Conservation (phyloP, 2,797 vertebrate species). For the Micropoecilia bifurca region DNA sequence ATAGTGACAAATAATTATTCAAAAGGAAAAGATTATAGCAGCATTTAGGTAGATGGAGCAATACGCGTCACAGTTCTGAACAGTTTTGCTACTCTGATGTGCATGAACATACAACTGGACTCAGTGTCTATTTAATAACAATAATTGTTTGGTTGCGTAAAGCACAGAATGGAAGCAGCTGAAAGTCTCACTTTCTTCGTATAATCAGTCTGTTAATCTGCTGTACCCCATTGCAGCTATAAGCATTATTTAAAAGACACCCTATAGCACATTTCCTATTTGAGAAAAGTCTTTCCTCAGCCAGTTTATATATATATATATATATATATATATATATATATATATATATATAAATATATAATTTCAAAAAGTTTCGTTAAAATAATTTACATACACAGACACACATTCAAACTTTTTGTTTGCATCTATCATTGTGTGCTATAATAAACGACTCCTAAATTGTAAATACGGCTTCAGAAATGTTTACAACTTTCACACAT, state of each 20-base stretch:
- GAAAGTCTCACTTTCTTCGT: too few relatives aligned
- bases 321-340: too few relatives aligned
- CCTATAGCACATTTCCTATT: too few relatives aligned
- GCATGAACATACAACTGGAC: background rate
- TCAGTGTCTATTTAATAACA: background rate
- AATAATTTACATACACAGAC: background rate
- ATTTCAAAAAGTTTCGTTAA: background rate
- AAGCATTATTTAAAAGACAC: too few relatives aligned
- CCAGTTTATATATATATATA: too few relatives aligned
- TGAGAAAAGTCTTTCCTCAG: too few relatives aligned
- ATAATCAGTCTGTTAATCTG: background rate
- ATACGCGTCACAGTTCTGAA: background rate
- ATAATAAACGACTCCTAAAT: background rate
- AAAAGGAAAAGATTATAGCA: background rate
- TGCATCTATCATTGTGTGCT: background rate
- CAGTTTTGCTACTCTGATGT: background rate
- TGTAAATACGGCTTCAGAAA: background rate
- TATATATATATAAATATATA: too few relatives aligned
- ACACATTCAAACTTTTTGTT: background rate
- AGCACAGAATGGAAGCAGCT: background rate
- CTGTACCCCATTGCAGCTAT: background rate
- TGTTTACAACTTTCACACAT: background rate
- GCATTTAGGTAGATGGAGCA: background rate
- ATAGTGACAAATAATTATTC: background rate
- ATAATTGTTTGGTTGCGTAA: background rate